Evolutionary conservation across 1,140 invertebrate genomes (phyloP), one percentile per base, ranked within the genome.

Genomic region (Vanessa atalanta): DNA sequence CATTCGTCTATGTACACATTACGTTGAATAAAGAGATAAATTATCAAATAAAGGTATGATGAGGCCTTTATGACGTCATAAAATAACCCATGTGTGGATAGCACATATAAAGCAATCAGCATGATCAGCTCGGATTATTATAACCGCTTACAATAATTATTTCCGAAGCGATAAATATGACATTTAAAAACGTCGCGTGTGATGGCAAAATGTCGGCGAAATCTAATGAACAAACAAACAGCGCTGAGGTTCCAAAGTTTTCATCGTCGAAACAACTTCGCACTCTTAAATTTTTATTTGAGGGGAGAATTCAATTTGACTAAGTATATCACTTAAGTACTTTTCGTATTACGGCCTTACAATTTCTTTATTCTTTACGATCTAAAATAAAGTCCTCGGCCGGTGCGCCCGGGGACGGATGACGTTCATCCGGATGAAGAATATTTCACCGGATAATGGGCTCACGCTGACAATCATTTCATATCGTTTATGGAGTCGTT

Each of bases 251-350:
- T 60, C 73, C 73, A 66, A 83, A 81, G n/a, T 60, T 60, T 26
- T 20, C 2, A 60, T 77, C 60, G 43, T 75, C 75, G 73, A 69
- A 64, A 12, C 71, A 72, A 79, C 72, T 80, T 73, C 50, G 50
- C 76, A 55, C 55, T 69, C 65, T 64, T 73, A 69, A 78, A 77
- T 81, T 84, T 78, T 82, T 80, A 68, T 81, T 73, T 61, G 73
- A 47, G 48, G 70, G 69, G 66, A 78, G 81, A 86, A 83, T 83
- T 83, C 81, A 84, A 86, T 84, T 84, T 83, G 76, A 77, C 79
- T 82, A 82, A 85, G 82, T 83, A 83, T 80, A 75, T 77, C 80
- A 76, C 77, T 85, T 83, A 85, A 82, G 80, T 81, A 82, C 76
- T 81, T 82, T 80, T 83, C 61, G 80, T 65, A 81, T 83, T 85